Base-by-base conservation (phyloP, 2,888 invertebrate species). In the Zygothrica quintamaculata region DNA sequence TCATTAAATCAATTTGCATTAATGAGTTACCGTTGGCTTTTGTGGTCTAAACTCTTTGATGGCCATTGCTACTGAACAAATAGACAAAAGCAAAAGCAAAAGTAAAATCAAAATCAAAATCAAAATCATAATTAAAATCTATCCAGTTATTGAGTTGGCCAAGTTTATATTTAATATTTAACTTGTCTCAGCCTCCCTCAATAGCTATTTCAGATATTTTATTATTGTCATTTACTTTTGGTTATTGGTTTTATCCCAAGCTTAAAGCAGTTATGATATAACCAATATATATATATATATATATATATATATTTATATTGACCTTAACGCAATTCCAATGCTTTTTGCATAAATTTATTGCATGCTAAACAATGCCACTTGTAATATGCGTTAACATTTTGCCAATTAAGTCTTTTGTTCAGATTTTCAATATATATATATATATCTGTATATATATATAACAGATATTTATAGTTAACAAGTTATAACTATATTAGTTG, bases 1-100 rank as follows among this genome's bases (percentile, higher is more conserved):
- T 46, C 73, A 72, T 62, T 60, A 64, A 73, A 50, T 13, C 50
- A 65, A 85, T 80, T 85, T 85, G 82, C 76, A 85, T 80, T 73
- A 69, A 78, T 84, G 59, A 75, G 67, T 59, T 64, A 55, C 56
- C 65, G 59, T 42, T 57, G 56, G 29, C 33, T 34, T 40, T 61
- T 58, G 67, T 59, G 11, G 25, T 25, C 43, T 29, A 15, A 12
- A 39, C 5, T 48, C 43, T 58, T 13, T 39, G 46, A 59, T 40
- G 59, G 74, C 48, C 59, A 44, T 9, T 7, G 64, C 73, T 74
- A 61, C 69, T 29, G 68, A 72, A 47, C 34, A 58, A 52, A 71
- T 31, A 60, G 39, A 59, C 33, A 42, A 25, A 40, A 43, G 7
- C 22, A 25, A 13, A 36, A 36, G 46, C n/a, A n/a, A n/a, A n/a